Evolutionary conservation across 2,113 vertebrate genomes (phyloP).

Genomic region (Phyllostomus hastatus): DNA sequence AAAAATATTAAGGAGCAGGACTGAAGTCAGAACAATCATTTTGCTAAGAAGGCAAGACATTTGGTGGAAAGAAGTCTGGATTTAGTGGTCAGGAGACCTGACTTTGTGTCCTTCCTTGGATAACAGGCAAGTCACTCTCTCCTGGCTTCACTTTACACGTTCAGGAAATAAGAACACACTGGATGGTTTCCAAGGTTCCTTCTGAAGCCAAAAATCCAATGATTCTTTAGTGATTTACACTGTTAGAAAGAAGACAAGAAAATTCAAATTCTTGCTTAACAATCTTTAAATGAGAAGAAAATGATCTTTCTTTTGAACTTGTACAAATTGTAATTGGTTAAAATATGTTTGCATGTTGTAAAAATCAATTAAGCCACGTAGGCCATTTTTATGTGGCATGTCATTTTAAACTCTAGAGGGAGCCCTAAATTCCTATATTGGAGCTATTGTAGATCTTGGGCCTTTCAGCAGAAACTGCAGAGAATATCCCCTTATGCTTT

Average conservation of each 20-base stretch:
- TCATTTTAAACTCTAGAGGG: background rate
- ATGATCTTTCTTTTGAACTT: background rate
- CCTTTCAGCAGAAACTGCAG: background rate
- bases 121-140: background rate
- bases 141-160: background rate
- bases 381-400: background rate
- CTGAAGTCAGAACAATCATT: constrained; percentile 22
- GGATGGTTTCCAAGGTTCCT: background rate
- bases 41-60: background rate
- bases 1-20: background rate
- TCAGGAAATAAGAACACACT: background rate
- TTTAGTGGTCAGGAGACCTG: background rate
- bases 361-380: background rate
- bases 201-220: background rate
- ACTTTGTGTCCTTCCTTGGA: background rate
- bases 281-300: background rate
- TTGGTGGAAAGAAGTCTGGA: background rate
- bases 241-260: background rate
- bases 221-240: background rate
- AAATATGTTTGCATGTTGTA: background rate
- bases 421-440: background rate
- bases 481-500: background rate
- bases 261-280: background rate
- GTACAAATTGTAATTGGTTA: background rate
- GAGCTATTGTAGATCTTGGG: background rate